Evolutionary conservation across 1,140 invertebrate genomes (phyloP), one percentile per base, ranked within the genome.

Genomic region (Vollenhovia emeryi): DNA sequence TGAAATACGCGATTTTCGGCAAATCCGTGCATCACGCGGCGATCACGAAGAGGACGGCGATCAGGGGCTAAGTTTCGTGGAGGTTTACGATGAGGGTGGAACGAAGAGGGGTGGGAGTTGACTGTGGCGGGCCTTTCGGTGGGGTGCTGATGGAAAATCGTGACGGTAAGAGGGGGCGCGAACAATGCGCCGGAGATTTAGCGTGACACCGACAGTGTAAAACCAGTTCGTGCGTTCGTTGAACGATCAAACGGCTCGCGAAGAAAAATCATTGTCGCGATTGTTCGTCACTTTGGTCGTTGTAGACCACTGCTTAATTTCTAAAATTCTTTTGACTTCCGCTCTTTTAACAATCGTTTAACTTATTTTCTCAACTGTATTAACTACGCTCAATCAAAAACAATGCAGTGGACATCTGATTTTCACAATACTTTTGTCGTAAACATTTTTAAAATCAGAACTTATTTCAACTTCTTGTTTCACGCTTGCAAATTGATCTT

Each of bases 121-220:
- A 88, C 90, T 90, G 84, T 87, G 83, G 64, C 84, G 52, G 79
- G 76, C 59, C 85, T 79, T 79, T 69, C 45, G 57, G 80, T 90
- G 90, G 91, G 91, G 88, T 90, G 89, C 90, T 86, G 88, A 92
- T 92, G 90, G 92, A 93, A 92, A 93, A 93, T 93, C 91, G 88
- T 92, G 91, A 90, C 86, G 90, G 91, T 89, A 83, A 91, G 91
- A 92, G 89, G 90, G 91, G 90, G 92, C 91, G 91, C 91, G 91
- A 93, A 93, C 92, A 93, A 93, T 93, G 91, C 91, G 64, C 78
- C 74, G 86, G 86, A 93, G 92, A 93, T 93, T 93, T 92, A 93
- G 91, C 92, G 92, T 93, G 92, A 93, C 92, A 85, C 88, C 84
- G 68, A 91, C 87, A 88, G 85, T 90, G 92, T 91, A 91, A 93